Percentiles rank a stretch among this genome's conserved stretches.
Conservation (phyloP, 2,113 vertebrate species). For the Octodon degus region DNA sequence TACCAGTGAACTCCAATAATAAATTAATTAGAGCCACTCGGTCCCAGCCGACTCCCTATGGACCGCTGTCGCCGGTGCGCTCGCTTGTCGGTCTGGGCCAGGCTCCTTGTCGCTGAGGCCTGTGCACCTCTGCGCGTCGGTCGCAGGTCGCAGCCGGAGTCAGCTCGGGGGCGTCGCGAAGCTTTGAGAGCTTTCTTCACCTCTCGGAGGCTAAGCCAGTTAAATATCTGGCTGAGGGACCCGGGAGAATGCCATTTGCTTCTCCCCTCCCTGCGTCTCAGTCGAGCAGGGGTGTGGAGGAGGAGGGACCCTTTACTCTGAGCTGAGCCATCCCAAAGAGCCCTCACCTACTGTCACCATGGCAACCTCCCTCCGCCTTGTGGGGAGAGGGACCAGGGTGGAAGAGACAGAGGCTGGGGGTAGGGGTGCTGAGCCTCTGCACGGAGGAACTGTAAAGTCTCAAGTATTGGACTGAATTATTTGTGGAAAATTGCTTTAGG, state of each 20-base stretch:
- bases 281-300: background rate
- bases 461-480: conserved; percentile 44
- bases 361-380: conserved; percentile 69
- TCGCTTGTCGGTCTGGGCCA: background rate
- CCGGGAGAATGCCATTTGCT: background rate
- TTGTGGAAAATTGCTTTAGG: conserved; percentile 70
- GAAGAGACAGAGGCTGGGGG: conserved; percentile 4
- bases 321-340: conserved; percentile 47
- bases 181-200: background rate
- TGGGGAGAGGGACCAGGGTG: background rate
- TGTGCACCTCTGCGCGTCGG: background rate
- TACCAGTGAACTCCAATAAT: conserved; percentile 51
- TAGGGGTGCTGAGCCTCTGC: conserved; percentile 26
- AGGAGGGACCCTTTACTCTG: conserved; percentile 38
- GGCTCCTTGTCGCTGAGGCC: background rate
- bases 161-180: background rate
- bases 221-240: background rate
- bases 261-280: background rate
- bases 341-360: conserved; percentile 61
- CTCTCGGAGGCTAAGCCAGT: background rate
- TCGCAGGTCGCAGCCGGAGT: background rate
- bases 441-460: conserved; percentile 52
- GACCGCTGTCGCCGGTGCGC: background rate
- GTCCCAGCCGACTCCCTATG: background rate
- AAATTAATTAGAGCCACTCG: conserved; percentile 70